Conservation (phyloP, 2,797 vertebrate species). For the Synaphobranchus kaupii region DNA sequence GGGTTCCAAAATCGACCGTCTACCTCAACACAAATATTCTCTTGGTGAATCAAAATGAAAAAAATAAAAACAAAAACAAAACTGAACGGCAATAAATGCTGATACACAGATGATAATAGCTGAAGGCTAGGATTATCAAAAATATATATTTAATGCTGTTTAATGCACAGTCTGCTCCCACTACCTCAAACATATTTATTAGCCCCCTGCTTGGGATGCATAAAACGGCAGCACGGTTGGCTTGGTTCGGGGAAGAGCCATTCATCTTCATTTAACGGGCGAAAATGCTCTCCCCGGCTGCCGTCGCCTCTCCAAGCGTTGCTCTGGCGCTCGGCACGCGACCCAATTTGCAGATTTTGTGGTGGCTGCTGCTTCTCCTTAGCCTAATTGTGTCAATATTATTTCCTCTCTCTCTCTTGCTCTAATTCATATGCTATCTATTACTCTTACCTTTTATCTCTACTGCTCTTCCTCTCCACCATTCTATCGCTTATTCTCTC, state of each 20-base stretch:
- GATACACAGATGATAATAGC: background rate
- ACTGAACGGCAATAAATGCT: background rate
- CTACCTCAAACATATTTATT: conserved; percentile 12
- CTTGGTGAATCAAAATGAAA: background rate
- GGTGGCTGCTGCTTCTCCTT: background rate
- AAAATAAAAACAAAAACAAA: background rate
- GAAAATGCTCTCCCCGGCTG: conserved; percentile 21
- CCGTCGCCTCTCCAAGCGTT: background rate
- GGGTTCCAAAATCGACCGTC: background rate
- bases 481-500: conserved; percentile 31
- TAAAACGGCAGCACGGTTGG: conserved; percentile 58
- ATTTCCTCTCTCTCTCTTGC: conserved; percentile 25
- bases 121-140: background rate
- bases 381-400: conserved; percentile 25
- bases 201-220: conserved; percentile 47
- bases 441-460: background rate
- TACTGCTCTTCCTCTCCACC: background rate
- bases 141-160: conserved; percentile 15
- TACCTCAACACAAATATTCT: background rate
- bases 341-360: conserved; percentile 16
- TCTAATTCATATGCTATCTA: conserved; percentile 35
- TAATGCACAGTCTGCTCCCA: background rate
- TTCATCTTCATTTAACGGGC: conserved; percentile 69
- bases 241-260: conserved; percentile 57
- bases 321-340: background rate